Conservation (phyloP, 2,113 vertebrate genomes). For the Sebastes schlegelii region DNA sequence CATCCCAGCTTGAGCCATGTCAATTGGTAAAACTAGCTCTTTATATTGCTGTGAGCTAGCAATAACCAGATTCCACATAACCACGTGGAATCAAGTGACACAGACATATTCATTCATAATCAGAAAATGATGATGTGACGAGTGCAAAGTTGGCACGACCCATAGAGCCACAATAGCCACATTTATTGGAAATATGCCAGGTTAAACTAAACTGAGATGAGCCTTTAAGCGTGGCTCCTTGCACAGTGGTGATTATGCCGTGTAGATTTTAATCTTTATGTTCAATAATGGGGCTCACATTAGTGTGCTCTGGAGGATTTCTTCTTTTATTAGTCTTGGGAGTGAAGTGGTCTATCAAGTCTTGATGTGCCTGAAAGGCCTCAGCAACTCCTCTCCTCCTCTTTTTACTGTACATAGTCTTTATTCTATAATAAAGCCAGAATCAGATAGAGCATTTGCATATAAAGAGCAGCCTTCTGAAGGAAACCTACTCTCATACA, state of each 20-base stretch:
- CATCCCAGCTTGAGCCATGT: background rate
- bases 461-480: background rate
- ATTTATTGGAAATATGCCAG: slow-evolving; percentile 5
- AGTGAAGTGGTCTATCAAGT: background rate
- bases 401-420: background rate
- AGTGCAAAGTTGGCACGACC: background rate
- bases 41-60: background rate
- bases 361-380: background rate
- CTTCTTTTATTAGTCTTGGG: background rate
- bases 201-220: background rate
- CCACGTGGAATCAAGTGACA: background rate
- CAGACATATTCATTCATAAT: background rate
- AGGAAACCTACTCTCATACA: background rate
- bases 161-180: background rate
- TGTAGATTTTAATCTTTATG: background rate
- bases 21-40: background rate
- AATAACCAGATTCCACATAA: too few species aligned
- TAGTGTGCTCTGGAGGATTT: background rate
- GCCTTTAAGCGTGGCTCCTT: background rate
- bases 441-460: background rate
- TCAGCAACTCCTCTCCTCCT: background rate
- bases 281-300: background rate
- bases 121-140: background rate
- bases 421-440: background rate
- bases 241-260: background rate